Evolutionary conservation across 2,797 vertebrate species (phyloP), one percentile per base, ranked within the genome.

Genomic region (Orientallactaga sibirica): DNA sequence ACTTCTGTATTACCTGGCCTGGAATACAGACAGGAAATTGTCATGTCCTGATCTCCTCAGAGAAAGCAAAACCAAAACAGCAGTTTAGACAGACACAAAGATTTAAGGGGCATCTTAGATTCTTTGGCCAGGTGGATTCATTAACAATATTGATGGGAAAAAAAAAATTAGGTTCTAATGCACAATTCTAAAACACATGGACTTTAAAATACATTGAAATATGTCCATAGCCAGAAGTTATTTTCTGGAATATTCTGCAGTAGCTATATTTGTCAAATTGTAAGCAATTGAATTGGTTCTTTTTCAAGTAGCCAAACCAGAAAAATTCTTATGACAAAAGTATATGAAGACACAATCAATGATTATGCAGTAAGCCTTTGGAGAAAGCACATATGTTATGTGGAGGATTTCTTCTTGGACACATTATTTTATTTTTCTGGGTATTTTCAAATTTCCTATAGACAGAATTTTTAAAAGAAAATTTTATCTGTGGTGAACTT

Each of bases 301-400:
- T 70, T 86, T 79, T 25, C 48, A 93, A 71, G 12, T 4, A 67
- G 22, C 71, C 33, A 64, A 74, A 55, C 8, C 4, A 70, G n/a
- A 88, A 73, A 77, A 78, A 82, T 5, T 84, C 14, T 80, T 14
- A 33, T 83, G 27, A 79, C 12, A 90, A 93, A 27, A 94, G 24
- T n/a, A 24, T 76, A 64, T 43, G 15, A 80, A 87, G 4, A 86
- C 62, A 2, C 80, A 55, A 86, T 85, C 29, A 88, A n/a, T 87
- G 27, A 55, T 80, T 55, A 16, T 55, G 2, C 14, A 78, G 64
- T 37, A 37, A 67, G 71, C 19, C 2, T 93, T 86, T 80, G 88
- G 61, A 12, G 19, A 73, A 71, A 85, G 86, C 58, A 22, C 22
- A 7, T 62, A 52, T 71, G 18, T 2, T 16, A 66, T 61, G 1